phyloP scores from a whole-genome alignment of 2,113 vertebrate species.

The Heteronetta atricapilla region DNA sequence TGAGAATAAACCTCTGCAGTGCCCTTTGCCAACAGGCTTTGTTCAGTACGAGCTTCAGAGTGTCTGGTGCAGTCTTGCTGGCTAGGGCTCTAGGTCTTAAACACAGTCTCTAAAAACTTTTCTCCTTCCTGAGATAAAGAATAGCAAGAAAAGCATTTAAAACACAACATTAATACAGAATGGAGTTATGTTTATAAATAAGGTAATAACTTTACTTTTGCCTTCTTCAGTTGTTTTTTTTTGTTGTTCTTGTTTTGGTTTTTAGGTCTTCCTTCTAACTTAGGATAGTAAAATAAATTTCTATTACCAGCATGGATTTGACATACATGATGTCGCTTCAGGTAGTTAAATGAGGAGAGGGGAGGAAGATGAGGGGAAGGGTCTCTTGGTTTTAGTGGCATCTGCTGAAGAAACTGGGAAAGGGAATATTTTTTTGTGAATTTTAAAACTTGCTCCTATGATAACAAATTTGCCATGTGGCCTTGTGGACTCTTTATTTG shows the following conservation, averaged over 20 bases:
- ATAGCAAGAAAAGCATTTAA: not conserved
- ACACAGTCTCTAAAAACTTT: not conserved
- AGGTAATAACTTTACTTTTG: not conserved
- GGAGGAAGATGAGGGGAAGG: not conserved
- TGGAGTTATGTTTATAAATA: not conserved
- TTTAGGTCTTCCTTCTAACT: not conserved
- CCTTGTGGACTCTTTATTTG: not conserved
- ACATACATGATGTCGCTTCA: accelerated
- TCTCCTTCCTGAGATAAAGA: not conserved
- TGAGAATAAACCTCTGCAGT: not conserved
- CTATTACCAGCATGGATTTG: not conserved
- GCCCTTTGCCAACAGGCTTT: not conserved
- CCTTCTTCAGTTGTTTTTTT: not conserved
- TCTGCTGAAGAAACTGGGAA: not conserved
- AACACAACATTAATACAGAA: not conserved
- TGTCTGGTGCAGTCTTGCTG: accelerated
- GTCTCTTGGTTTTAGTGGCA: accelerated
- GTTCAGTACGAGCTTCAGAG: not conserved
- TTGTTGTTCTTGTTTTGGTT: not conserved
- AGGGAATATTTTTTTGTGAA: not conserved
- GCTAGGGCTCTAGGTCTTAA: not conserved
- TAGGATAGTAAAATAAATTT: not conserved
- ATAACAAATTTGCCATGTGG: not conserved
- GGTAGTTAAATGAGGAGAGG: not conserved
- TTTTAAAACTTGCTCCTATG: not conserved